Evolutionary conservation across 2,113 vertebrate species (phyloP).

Genomic region (Pedionomus torquatus): DNA sequence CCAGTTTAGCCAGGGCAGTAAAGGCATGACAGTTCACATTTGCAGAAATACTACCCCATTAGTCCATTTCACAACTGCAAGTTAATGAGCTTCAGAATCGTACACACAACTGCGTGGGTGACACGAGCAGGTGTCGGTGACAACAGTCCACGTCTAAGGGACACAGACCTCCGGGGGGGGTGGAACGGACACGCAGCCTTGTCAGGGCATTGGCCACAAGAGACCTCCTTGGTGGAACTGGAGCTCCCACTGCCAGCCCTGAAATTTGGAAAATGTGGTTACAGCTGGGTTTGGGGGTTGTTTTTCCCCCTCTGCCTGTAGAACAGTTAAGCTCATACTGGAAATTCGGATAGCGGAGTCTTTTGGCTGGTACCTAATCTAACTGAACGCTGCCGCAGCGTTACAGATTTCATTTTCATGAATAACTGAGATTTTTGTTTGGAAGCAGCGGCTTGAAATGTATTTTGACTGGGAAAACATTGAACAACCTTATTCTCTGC

Average conservation of each 20-base stretch:
- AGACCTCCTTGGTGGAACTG: not conserved
- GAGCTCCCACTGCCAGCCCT: not conserved
- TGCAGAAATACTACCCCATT: not conserved
- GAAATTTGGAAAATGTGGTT: not conserved
- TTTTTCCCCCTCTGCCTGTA: fast-evolving
- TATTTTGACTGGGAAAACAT: not conserved
- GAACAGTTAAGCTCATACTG: not conserved
- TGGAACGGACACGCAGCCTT: not conserved
- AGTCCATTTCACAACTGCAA: not conserved
- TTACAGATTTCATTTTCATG: not conserved
- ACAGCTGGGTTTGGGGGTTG: fast-evolving
- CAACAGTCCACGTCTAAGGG: not conserved
- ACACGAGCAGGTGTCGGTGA: not conserved
- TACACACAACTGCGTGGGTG: not conserved
- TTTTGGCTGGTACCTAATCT: not conserved
- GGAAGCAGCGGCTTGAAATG: not conserved
- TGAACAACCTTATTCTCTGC: not conserved
- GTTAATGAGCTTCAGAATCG: not conserved
- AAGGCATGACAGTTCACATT: not conserved
- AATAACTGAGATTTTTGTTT: not conserved
- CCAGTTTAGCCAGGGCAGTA: not conserved
- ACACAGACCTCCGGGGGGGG: not conserved
- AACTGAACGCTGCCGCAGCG: not conserved
- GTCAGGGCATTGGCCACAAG: not conserved
- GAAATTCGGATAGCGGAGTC: not conserved